Base-by-base conservation (phyloP, 2,113 vertebrate genomes). In the Lota lota region DNA sequence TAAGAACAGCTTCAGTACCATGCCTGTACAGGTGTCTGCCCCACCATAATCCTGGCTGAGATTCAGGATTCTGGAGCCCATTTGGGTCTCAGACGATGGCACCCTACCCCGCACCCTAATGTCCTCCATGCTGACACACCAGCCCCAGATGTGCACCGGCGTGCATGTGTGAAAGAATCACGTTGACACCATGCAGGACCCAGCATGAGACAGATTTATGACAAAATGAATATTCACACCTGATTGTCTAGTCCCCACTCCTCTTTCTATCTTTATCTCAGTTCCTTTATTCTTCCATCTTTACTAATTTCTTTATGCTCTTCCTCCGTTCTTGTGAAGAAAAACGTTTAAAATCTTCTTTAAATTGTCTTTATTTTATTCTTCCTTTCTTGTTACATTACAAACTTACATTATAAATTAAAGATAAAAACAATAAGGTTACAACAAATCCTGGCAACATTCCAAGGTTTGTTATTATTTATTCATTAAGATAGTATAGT, bases 151-250 rank as follows among this genome's bases (percentile, higher is more conserved):
- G 74, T 78, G 86, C 82, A 83, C 82, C 74, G 86, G 79, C 77
- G 78, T 79, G 84, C 11, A 78, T 75, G 71, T 83, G 85, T 83
- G 81, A 85, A 82, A 83, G 81, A 87, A 84, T 77, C 65, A 47
- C 84, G 82, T 79, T 83, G 88, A 89, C 86, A 87, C 85, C 81
- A 88, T 81, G 85, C 83, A 87, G 87, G 81, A 83, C 77, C 73
- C 74, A 87, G 84, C 87, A 89, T 86, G 88, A 90, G 83, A 85
- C 89, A 82, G 84, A 77, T 79, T 83, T 88, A 88, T 90, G 88
- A 90, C 87, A 90, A 85, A 80, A 87, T 19, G 69, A 83, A 82
- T 89, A 87, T 67, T 65, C 8, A 83, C 77, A 63, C 64, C 66
- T 65, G 18, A 33, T 33, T 33, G 28, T 47, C 19, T 50, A 50